These are phyloP conservation scores for Exocentrus adspersus DNA, from an alignment of 2,888 invertebrate species.

Conservation along the genomic window DNA sequence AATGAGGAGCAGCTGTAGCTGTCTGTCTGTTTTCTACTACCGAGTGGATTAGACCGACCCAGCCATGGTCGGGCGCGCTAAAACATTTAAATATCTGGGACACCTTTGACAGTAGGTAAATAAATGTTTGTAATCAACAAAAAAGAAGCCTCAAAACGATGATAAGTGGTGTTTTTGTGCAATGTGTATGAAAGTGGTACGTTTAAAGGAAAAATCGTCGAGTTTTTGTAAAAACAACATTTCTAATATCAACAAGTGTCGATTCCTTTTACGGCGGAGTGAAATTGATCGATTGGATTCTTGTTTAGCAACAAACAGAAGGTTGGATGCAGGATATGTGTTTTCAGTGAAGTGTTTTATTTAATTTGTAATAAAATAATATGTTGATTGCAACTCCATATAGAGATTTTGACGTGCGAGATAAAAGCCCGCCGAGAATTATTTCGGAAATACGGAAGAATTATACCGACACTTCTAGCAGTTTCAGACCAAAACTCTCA, in stretches of 20 bases:
- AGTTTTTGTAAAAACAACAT: conserved; percentile 33
- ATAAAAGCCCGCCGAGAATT: conserved; percentile 58
- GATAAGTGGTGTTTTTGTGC: conserved; percentile 3
- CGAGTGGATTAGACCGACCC: not conserved
- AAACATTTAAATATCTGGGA: conserved; percentile 9
- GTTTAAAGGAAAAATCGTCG: conserved; percentile 16
- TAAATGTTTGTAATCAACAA: not conserved
- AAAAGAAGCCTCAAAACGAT: not conserved
- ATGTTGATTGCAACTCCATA: conserved; percentile 56
- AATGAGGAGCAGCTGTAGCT: conserved; percentile 13
- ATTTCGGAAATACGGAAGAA: conserved; percentile 60
- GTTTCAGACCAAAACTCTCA: conserved; percentile 57
- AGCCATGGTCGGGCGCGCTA: conserved; percentile 14
- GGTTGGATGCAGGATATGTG: not conserved
- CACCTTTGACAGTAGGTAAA: conserved; percentile 3
- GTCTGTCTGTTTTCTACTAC: conserved; percentile 2
- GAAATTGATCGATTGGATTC: conserved; percentile 25
- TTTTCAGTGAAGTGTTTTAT: conserved; percentile 9
- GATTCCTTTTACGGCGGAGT: conserved; percentile 30
- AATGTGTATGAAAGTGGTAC: conserved; percentile 28
- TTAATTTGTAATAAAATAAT: conserved; percentile 30
- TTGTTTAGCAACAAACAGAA: conserved; percentile 3
- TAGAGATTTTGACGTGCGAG: conserved; percentile 49
- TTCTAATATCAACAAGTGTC: conserved; percentile 29
- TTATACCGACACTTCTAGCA: conserved; percentile 47